phyloP scores from a whole-genome alignment of 2,113 vertebrate genomes.

The Myodes glareolus region DNA sequence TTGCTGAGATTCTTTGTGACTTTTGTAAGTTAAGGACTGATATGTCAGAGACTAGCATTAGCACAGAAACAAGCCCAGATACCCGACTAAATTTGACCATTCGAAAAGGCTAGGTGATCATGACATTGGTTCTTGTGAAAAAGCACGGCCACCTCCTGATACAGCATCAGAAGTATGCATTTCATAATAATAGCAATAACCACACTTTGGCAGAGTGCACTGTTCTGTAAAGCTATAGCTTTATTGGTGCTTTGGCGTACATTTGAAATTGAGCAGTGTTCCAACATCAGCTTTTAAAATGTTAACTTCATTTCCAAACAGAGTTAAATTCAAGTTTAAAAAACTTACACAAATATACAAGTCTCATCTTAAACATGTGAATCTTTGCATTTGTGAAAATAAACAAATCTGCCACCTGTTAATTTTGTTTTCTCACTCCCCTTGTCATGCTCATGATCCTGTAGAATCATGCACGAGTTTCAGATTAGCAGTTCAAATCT shows the following conservation, averaged over 20 bases:
- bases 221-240: neutral
- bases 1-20: neutral
- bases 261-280: slow-evolving; percentile 48
- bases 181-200: neutral
- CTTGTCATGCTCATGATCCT: neutral
- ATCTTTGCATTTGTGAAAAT: slow-evolving; percentile 42
- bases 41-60: neutral
- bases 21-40: neutral
- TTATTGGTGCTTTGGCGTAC: neutral
- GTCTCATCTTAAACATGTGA: neutral
- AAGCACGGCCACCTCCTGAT: neutral
- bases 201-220: neutral
- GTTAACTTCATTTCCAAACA: slow-evolving; percentile 37
- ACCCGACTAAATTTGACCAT: neutral
- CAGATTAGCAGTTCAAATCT: neutral
- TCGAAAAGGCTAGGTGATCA: neutral
- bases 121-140: neutral
- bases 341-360: neutral
- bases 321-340: slow-evolving; percentile 21
- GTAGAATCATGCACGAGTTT: neutral
- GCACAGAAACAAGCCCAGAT: neutral
- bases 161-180: neutral
- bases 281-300: slow-evolving; percentile 44
- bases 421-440: slow-evolving; percentile 4
- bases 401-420: neutral